A percentile compares a stretch with the other conserved stretches of the same genome.
These are phyloP conservation scores for Saturnia japonica DNA, from an alignment of 2,888 invertebrate species.

Conservation along the genomic window DNA sequence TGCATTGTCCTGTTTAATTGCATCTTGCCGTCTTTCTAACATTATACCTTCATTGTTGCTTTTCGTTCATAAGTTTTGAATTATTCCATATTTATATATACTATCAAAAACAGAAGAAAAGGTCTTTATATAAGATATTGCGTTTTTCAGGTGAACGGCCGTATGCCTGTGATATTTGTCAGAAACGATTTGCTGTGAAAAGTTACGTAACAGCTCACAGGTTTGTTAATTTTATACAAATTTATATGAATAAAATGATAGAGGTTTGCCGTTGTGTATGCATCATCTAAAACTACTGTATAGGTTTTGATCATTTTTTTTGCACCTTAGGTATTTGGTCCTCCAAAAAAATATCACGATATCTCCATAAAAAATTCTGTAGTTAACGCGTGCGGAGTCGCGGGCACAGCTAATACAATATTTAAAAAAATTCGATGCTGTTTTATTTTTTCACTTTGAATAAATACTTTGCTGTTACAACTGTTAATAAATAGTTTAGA, in stretches of 20 bases:
- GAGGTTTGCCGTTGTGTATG: too few relatives aligned
- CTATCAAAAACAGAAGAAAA: background rate
- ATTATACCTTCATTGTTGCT: constrained; percentile 60
- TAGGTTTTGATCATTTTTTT: too few relatives aligned
- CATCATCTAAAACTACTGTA: too few relatives aligned
- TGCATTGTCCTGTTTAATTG: constrained; percentile 69
- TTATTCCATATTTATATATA: background rate
- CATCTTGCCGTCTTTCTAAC: constrained; percentile 82
- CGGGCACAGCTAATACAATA: too few relatives aligned
- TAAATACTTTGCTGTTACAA: too few relatives aligned
- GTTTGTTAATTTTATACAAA: constrained; percentile 44
- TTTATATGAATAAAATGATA: background rate
- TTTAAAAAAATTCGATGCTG: too few relatives aligned
- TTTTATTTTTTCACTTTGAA: too few relatives aligned
- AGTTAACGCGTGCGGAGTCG: too few relatives aligned
- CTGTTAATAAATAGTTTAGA: too few relatives aligned
- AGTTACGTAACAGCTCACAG: constrained; percentile 91
- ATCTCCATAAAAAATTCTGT: too few relatives aligned
- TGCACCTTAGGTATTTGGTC: too few relatives aligned
- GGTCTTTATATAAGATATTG: background rate
- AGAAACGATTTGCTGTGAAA: constrained; percentile 90
- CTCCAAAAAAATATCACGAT: too few relatives aligned
- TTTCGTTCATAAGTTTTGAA: constrained; percentile 41
- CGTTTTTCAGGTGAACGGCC: constrained; percentile 82
- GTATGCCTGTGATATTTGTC: constrained; percentile 90